Percentiles rank a stretch among this genome's conserved stretches.
Conservation (phyloP, 2,113 vertebrate species). For the Hucho hucho region DNA sequence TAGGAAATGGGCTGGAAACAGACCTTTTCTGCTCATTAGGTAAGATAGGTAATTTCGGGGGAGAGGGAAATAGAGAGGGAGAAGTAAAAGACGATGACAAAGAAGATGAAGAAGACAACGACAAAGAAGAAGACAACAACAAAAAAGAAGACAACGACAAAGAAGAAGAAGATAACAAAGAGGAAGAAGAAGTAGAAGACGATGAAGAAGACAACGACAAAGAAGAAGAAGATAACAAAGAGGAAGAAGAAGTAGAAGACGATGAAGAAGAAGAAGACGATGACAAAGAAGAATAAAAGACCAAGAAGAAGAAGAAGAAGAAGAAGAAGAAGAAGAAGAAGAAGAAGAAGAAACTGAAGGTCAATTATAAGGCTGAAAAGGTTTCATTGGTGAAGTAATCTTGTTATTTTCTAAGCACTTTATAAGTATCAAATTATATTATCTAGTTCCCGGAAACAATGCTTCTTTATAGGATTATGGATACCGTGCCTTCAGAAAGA, state of each 20-base stretch:
- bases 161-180: too few relatives aligned
- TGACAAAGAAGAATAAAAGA: slow-evolving; percentile 36
- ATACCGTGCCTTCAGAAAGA: too few relatives aligned
- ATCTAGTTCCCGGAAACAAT: slow-evolving; percentile 20
- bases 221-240: too few relatives aligned
- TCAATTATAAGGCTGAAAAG: background rate
- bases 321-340: background rate
- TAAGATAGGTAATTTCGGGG: slow-evolving; percentile 21
- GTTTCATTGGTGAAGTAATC: slow-evolving; percentile 45
- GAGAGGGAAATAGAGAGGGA: background rate
- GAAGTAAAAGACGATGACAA: too few relatives aligned
- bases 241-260: too few relatives aligned
- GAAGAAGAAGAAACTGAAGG: background rate
- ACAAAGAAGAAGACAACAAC: too few relatives aligned
- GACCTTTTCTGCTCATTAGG: slow-evolving; percentile 59
- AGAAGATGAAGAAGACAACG: too few relatives aligned
- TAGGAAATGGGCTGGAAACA: slow-evolving; percentile 34
- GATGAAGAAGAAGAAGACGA: too few relatives aligned
- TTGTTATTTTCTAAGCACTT: slow-evolving; percentile 41
- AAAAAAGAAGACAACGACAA: too few relatives aligned
- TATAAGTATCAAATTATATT: slow-evolving; percentile 42
- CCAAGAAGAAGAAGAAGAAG: slow-evolving; percentile 36
- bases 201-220: too few relatives aligned
- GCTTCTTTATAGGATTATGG: slow-evolving; percentile 32
- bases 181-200: too few relatives aligned